Evolutionary conservation across 1,140 invertebrate genomes (phyloP).

Genomic region (Rhizoglyphus robini): DNA sequence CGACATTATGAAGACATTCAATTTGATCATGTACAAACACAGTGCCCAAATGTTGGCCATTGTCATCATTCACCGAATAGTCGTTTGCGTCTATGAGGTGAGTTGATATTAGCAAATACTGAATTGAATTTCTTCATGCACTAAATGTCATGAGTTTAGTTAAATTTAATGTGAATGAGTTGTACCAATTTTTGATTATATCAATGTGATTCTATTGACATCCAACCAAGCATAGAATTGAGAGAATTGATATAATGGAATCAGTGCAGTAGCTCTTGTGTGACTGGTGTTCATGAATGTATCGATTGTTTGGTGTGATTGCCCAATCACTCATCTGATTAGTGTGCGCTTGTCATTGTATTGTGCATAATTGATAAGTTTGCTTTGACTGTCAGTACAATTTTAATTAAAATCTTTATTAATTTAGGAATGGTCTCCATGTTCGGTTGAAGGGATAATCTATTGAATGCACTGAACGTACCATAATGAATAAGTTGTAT

Average conservation of each 20-base stretch:
- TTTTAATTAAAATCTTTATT: background rate
- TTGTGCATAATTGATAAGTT: background rate
- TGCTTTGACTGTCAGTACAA: background rate
- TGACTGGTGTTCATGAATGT: too few species aligned
- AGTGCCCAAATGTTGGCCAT: slow-evolving; percentile 58
- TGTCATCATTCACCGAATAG: slow-evolving; percentile 56
- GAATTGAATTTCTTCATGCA: slow-evolving; percentile 3
- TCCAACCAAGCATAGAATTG: too few species aligned
- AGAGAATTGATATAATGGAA: too few species aligned
- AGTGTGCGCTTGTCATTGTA: background rate
- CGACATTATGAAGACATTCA: background rate
- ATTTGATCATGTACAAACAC: slow-evolving; percentile 50
- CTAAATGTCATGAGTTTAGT: too few species aligned
- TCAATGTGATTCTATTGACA: background rate
- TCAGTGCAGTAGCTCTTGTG: too few species aligned
- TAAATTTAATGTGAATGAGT: too few species aligned
- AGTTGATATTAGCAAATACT: slow-evolving; percentile 17
- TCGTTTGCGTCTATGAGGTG: slow-evolving; percentile 68
- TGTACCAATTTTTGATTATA: background rate
- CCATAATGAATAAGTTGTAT: too few species aligned
- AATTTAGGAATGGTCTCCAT: too few species aligned
- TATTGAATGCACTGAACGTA: too few species aligned
- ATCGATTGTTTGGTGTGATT: background rate
- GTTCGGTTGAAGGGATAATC: too few species aligned
- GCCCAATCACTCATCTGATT: background rate